Evolutionary conservation across 1,140 invertebrate species (phyloP).

Genomic region (Neoseiulus cucumeris): DNA sequence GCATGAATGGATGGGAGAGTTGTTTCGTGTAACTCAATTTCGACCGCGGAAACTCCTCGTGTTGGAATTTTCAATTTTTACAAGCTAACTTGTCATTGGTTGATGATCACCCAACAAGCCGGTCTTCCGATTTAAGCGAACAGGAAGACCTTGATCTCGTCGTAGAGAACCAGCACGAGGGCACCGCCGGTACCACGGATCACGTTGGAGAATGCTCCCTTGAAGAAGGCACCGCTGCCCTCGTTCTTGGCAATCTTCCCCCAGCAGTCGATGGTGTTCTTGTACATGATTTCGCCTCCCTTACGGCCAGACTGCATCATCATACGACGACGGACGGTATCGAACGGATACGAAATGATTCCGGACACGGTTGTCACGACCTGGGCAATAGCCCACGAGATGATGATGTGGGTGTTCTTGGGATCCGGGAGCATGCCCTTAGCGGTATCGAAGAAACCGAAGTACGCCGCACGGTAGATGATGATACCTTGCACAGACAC

Average conservation of each 20-base stretch:
- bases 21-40: too few species aligned
- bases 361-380: slow-evolving; percentile 65
- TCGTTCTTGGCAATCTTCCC: slow-evolving; percentile 47
- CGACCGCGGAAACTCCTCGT: too few species aligned
- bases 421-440: slow-evolving; percentile 61
- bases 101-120: too few species aligned
- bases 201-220: slow-evolving; percentile 56
- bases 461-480: slow-evolving; percentile 58
- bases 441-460: slow-evolving; percentile 82
- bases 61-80: too few species aligned
- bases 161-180: slow-evolving; percentile 55
- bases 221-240: slow-evolving; percentile 55
- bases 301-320: slow-evolving; percentile 70
- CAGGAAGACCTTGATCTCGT: slow-evolving; percentile 46
- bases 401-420: slow-evolving; percentile 57
- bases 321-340: slow-evolving; percentile 79
- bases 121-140: slow-evolving; percentile 16
- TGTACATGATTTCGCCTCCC: slow-evolving; percentile 53
- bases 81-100: too few species aligned
- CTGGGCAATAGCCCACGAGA: slow-evolving; percentile 69
- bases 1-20: too few species aligned
- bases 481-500: slow-evolving; percentile 64
- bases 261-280: slow-evolving; percentile 62
- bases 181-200: slow-evolving; percentile 57
- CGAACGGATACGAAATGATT: slow-evolving; percentile 78